Conservation (phyloP, 2,888 invertebrate genomes). For the Parochlus steinenii region DNA sequence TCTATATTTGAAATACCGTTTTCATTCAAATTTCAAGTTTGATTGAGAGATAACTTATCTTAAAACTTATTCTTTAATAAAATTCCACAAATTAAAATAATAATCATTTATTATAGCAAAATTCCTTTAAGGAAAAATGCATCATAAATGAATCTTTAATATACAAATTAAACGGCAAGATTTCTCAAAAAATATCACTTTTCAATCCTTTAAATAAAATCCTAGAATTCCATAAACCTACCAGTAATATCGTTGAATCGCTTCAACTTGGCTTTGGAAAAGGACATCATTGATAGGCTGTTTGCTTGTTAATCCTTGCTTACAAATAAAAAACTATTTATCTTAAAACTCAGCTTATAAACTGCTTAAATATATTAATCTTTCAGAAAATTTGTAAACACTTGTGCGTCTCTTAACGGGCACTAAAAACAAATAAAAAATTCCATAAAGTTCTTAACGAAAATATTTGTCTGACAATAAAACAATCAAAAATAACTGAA, state of each 20-base stretch:
- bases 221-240: no score
- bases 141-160: no score
- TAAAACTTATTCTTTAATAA: no score
- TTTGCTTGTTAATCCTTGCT: conserved; percentile 1
- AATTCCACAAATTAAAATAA: no score
- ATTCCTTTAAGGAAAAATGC: no score
- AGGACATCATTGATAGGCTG: conserved; percentile 6
- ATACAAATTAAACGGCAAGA: background rate
- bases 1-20: no score
- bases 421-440: conserved; percentile 3
- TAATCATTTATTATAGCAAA: no score
- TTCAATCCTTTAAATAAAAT: background rate
- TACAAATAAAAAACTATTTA: background rate
- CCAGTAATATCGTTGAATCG: conserved; percentile 12
- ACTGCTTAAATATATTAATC: conserved; percentile 1
- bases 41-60: no score
- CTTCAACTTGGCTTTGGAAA: conserved; percentile 12
- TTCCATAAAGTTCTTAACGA: background rate
- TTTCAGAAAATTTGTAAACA: background rate
- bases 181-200: background rate
- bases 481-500: background rate
- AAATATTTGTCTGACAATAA: background rate
- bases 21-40: no score
- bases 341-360: background rate
- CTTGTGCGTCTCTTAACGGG: no score